These are phyloP conservation scores for Atta cephalotes DNA, from an alignment of 1,140 invertebrate species.

Conservation along the genomic window DNA sequence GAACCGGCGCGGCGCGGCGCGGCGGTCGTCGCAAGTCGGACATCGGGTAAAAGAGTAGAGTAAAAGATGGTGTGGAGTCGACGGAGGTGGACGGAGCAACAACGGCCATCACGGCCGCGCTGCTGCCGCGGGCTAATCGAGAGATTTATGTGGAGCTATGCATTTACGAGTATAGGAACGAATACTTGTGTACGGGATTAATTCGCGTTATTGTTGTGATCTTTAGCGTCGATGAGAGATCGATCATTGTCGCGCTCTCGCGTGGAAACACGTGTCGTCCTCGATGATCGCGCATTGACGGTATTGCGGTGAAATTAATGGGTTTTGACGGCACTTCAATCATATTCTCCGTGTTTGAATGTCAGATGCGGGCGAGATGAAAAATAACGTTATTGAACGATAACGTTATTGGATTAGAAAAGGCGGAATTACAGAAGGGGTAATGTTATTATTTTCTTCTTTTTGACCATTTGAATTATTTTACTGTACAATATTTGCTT, in stretches of 20 bases:
- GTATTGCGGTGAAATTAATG: slow-evolving; percentile 39
- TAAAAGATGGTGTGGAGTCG: slow-evolving; percentile 28
- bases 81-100: slow-evolving; percentile 50
- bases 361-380: slow-evolving; percentile 2
- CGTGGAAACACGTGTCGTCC: slow-evolving; percentile 34
- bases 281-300: slow-evolving; percentile 6
- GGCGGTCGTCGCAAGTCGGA: slow-evolving; percentile 58
- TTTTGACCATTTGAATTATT: slow-evolving; percentile 14
- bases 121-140: slow-evolving; percentile 52
- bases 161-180: slow-evolving; percentile 47
- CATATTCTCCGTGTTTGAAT: slow-evolving; percentile 3
- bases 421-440: not conserved
- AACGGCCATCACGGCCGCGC: slow-evolving; percentile 50
- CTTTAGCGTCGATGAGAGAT: slow-evolving; percentile 49
- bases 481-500: slow-evolving; percentile 1
- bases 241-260: slow-evolving; percentile 32
- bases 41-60: slow-evolving; percentile 41
- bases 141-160: slow-evolving; percentile 58
- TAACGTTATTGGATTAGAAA: not conserved
- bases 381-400: slow-evolving; percentile 1
- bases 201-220: slow-evolving; percentile 35
- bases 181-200: slow-evolving; percentile 49
- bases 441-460: not conserved
- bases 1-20: not conserved
- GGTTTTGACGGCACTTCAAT: slow-evolving; percentile 47